These are phyloP conservation scores for Cryptus armator DNA, from an alignment of 2,888 invertebrate genomes.

Conservation along the genomic window DNA sequence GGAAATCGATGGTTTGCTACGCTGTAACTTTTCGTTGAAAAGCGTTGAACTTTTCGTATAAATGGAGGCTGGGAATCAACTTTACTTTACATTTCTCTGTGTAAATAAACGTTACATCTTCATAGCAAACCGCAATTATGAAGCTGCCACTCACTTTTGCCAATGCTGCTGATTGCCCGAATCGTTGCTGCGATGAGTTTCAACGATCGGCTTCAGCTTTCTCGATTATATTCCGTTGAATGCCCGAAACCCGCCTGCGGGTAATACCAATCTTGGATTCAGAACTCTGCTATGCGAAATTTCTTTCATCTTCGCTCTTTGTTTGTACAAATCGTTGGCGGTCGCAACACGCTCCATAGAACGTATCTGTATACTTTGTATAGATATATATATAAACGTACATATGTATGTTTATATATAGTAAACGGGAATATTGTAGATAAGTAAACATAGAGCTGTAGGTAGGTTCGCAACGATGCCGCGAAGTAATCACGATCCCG, in stretches of 20 bases:
- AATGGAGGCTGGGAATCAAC: background rate
- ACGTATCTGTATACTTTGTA: no score
- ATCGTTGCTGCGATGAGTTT: no score
- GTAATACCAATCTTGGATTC: no score
- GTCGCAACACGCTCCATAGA: background rate
- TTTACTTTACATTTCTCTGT: background rate
- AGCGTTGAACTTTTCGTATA: no score
- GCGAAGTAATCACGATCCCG: background rate
- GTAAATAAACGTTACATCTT: background rate
- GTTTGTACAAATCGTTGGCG: background rate
- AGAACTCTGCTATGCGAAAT: constrained; percentile 1
- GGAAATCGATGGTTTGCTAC: constrained; percentile 37
- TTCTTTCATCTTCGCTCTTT: constrained; percentile 19
- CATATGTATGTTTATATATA: background rate
- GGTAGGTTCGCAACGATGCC: background rate
- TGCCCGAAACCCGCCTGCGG: no score
- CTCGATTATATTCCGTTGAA: no score
- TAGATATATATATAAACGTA: background rate
- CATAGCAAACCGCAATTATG: background rate
- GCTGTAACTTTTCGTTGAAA: background rate
- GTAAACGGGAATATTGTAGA: background rate
- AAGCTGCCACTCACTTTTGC: background rate
- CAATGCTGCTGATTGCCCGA: no score
- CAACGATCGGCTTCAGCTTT: no score
- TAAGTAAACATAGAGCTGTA: background rate